Conservation (phyloP, 2,797 vertebrate genomes). For the Gephyroberyx darwinii region DNA sequence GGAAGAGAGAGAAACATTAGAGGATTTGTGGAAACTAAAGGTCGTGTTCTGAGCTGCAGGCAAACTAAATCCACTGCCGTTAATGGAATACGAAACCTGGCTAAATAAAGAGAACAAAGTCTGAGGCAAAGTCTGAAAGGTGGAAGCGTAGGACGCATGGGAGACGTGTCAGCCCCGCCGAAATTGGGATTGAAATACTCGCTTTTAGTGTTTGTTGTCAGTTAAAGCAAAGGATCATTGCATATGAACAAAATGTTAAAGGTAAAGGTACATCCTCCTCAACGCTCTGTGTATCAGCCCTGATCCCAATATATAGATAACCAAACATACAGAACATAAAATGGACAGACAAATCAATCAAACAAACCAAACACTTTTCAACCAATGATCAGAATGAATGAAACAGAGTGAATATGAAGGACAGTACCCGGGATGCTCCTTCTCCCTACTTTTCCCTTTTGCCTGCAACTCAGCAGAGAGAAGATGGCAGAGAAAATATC, state of each 20-base stretch:
- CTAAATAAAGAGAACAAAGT: slow-evolving; percentile 52
- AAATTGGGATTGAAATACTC: slow-evolving; percentile 10
- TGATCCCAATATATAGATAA: no score
- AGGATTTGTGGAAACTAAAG: slow-evolving; percentile 49
- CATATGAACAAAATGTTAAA: no score
- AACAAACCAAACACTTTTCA: no score
- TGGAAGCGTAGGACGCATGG: neutral
- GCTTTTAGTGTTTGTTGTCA: slow-evolving; percentile 11
- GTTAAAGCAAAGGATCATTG: slow-evolving; percentile 26
- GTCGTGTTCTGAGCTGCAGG: slow-evolving; percentile 44
- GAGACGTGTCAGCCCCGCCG: slow-evolving; percentile 23
- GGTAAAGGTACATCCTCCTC: no score
- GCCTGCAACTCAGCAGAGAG: neutral
- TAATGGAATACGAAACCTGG: slow-evolving; percentile 42
- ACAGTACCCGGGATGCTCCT: no score
- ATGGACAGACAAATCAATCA: no score
- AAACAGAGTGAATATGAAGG: no score
- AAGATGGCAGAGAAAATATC: neutral
- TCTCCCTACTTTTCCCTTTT: neutral
- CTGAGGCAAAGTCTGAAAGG: slow-evolving; percentile 30
- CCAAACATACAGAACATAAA: no score
- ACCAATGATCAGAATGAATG: no score
- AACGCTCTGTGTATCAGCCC: no score
- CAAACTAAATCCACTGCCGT: slow-evolving; percentile 36
- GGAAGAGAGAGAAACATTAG: slow-evolving; percentile 31